A percentile compares a stretch with the other conserved stretches of the same genome.
These are phyloP conservation scores for Megalurothrips usitatus DNA, from an alignment of 2,888 invertebrate genomes.

Conservation along the genomic window DNA sequence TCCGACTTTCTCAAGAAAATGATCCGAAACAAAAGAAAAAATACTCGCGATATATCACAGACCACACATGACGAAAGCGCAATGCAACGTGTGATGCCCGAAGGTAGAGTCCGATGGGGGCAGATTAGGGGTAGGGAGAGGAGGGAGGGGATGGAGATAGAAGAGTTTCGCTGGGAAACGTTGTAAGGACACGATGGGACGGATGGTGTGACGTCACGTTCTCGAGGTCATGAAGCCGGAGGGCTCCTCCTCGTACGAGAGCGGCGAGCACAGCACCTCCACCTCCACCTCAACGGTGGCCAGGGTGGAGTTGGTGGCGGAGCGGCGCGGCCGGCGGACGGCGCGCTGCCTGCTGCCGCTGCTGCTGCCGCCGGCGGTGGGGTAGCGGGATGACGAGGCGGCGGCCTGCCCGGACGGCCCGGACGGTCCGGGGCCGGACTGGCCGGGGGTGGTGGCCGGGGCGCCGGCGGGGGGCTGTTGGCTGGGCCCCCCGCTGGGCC, in stretches of 20 bases:
- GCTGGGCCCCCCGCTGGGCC: not conserved
- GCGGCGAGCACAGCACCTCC: constrained; percentile 14
- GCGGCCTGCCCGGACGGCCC: not conserved
- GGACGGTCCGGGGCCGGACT: not conserved
- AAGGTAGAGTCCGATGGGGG: too few relatives aligned
- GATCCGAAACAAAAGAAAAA: too few relatives aligned
- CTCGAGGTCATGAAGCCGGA: constrained; percentile 17
- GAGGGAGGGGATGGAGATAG: too few relatives aligned
- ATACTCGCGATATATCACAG: too few relatives aligned
- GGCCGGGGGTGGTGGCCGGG: not conserved
- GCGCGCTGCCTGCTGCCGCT: not conserved
- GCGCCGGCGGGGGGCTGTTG: not conserved
- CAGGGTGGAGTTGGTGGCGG: constrained; percentile 8
- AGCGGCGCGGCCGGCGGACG: constrained; percentile 17
- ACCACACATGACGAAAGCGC: too few relatives aligned
- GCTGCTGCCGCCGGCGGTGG: not conserved
- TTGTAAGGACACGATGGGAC: constrained; percentile 16
- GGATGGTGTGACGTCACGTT: not conserved
- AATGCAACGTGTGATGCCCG: too few relatives aligned
- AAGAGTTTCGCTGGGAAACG: not conserved
- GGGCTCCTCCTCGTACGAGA: not conserved
- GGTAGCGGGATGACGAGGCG: constrained; percentile 8
- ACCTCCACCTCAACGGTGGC: constrained; percentile 22
- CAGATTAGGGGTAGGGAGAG: too few relatives aligned
- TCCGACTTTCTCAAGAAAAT: too few relatives aligned